Evolutionary conservation across 2,797 vertebrate genomes (phyloP).

Genomic region (Falco concolor): DNA sequence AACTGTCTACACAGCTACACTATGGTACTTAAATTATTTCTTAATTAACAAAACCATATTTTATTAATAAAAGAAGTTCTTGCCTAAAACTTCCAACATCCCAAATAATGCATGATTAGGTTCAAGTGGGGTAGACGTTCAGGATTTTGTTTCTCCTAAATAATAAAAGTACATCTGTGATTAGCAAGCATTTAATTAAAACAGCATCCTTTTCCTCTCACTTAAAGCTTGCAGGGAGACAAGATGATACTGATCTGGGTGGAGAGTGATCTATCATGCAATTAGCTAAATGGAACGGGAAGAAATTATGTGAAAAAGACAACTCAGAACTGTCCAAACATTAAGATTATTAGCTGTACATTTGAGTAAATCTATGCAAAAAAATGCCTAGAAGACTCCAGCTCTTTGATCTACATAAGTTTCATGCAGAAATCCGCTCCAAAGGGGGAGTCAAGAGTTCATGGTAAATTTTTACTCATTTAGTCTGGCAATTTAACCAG

Average conservation of each 20-base stretch:
- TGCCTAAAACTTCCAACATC: neutral
- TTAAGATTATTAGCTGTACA: neutral
- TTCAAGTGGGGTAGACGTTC: neutral
- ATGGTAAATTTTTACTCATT: slow-evolving; percentile 27
- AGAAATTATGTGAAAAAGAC: neutral
- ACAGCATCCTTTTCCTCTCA: neutral
- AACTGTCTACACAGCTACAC: neutral
- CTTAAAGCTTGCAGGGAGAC: neutral
- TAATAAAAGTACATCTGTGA: neutral
- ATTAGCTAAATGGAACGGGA: neutral
- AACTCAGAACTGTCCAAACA: neutral
- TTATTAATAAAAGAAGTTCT: neutral
- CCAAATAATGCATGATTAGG: neutral
- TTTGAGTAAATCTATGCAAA: neutral
- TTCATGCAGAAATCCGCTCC: neutral
- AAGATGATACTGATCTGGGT: neutral
- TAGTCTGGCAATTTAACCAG: slow-evolving; percentile 23
- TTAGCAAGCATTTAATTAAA: slow-evolving; percentile 1
- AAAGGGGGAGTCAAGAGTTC: slow-evolving; percentile 41
- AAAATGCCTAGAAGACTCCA: neutral
- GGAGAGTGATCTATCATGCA: neutral
- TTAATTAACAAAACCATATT: neutral
- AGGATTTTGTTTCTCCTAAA: neutral
- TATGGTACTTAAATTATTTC: neutral
- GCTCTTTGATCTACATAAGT: neutral